Percentiles rank a stretch among this genome's conserved stretches.
Evolutionary conservation across 2,797 vertebrate species (phyloP).

Genomic region (Alfaro cultratus): DNA sequence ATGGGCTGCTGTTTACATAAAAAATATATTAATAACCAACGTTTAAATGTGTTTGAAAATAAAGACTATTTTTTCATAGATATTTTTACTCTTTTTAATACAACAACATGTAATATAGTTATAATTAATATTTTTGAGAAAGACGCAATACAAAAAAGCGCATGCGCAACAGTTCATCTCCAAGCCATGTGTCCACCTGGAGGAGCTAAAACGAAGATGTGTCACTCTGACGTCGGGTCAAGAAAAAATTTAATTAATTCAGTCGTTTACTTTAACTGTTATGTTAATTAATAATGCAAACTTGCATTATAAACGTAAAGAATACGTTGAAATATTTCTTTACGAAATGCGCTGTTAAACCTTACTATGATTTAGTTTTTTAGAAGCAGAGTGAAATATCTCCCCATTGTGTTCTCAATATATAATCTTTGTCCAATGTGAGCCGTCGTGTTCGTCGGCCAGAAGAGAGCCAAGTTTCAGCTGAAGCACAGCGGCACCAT

Average conservation of each 20-base stretch:
- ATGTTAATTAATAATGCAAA: not conserved
- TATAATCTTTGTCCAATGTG: constrained; percentile 56
- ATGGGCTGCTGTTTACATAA: not conserved
- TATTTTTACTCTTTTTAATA: not conserved
- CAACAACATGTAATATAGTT: not conserved
- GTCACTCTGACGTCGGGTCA: constrained; percentile 9
- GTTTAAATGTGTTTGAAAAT: not conserved
- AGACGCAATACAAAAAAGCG: not conserved
- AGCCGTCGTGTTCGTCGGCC: constrained; percentile 34
- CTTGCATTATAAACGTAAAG: not conserved
- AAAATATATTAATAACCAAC: not conserved
- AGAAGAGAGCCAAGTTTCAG: constrained; percentile 25
- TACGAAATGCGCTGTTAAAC: not conserved
- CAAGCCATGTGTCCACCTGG: constrained; percentile 25
- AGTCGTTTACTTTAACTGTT: not conserved
- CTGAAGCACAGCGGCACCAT: constrained; percentile 62
- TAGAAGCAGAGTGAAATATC: constrained; percentile 29
- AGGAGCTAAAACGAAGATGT: not conserved
- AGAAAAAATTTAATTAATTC: not conserved
- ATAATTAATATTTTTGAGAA: not conserved
- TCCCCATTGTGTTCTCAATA: rapidly evolving
- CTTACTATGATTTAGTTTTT: not conserved
- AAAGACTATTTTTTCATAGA: constrained; percentile 1
- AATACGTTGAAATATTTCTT: no score
- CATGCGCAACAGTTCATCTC: constrained; percentile 37